phyloP scores from a whole-genome alignment of 92 coral and sea anemone species.

The Zoanthus solanderi region DNA sequence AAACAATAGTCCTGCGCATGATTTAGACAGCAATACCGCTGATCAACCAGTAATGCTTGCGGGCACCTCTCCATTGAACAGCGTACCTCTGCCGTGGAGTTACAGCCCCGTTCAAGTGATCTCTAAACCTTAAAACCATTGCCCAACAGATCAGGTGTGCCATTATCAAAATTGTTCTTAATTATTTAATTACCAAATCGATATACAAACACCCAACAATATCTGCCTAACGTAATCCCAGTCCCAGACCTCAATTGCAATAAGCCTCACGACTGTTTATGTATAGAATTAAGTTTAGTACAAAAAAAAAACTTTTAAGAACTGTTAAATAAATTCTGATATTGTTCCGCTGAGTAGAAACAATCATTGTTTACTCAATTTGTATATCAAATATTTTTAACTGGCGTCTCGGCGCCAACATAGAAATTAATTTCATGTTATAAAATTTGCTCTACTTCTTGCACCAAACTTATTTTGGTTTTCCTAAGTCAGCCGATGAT shows the following conservation, averaged over 20 bases:
- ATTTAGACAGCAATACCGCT: conserved; percentile 70
- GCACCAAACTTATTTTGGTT: not conserved
- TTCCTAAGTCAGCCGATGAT: not conserved
- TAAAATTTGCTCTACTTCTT: not conserved
- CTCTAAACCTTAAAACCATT: conserved; percentile 54
- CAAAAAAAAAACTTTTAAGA: too few relatives aligned
- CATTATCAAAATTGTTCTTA: conserved; percentile 21
- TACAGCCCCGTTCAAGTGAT: conserved; percentile 76
- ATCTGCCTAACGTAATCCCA: too few relatives aligned
- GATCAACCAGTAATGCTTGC: conserved; percentile 84
- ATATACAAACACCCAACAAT: too few relatives aligned
- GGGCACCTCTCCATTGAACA: conserved; percentile 94
- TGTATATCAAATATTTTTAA: too few relatives aligned
- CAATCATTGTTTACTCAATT: too few relatives aligned
- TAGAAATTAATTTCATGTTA: not conserved
- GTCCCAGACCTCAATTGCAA: too few relatives aligned
- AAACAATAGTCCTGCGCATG: conserved; percentile 53
- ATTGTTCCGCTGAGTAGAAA: too few relatives aligned
- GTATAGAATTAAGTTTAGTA: too few relatives aligned
- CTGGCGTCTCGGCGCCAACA: too few relatives aligned
- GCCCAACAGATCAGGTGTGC: conserved; percentile 17
- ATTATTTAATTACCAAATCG: not conserved
- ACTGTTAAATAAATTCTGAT: too few relatives aligned
- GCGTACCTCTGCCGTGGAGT: conserved; percentile 85
- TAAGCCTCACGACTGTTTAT: too few relatives aligned